Evolutionary conservation across 2,797 vertebrate genomes (phyloP).

Genomic region (Prunella strophiata): DNA sequence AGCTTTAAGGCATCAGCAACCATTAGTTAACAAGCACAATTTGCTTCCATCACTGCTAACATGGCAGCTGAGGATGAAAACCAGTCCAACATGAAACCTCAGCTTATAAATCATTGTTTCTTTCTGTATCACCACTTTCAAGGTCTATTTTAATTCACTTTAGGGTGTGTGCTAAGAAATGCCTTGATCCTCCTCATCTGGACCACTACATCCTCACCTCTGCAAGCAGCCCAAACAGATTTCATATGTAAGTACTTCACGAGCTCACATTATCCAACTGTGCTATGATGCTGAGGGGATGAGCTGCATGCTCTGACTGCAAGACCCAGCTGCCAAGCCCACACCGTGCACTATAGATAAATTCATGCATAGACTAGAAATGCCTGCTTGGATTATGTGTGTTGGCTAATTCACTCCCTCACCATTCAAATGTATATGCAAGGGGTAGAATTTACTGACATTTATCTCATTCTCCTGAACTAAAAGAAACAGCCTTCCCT

Average conservation of each 20-base stretch:
- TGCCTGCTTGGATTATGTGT: neutral
- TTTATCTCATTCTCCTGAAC: neutral
- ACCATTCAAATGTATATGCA: neutral
- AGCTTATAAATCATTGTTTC: neutral
- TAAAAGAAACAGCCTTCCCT: neutral
- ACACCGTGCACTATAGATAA: rapidly evolving
- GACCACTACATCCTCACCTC: neutral
- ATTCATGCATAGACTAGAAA: neutral
- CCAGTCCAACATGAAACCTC: neutral
- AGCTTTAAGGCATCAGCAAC: neutral
- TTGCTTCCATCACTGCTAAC: neutral
- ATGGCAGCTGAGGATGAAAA: neutral
- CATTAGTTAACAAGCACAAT: neutral
- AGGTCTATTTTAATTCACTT: neutral
- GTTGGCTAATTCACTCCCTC: neutral
- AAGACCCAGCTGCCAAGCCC: neutral
- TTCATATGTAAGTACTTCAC: neutral
- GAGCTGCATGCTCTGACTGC: neutral
- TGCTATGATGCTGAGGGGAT: neutral
- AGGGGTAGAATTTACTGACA: neutral
- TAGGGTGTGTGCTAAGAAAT: neutral
- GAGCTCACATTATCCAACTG: neutral
- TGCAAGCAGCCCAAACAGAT: neutral
- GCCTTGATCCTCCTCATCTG: neutral
- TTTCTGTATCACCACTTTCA: neutral